These are phyloP conservation scores for Chaenocephalus aceratus DNA, from an alignment of 2,113 vertebrate genomes.

Conservation along the genomic window DNA sequence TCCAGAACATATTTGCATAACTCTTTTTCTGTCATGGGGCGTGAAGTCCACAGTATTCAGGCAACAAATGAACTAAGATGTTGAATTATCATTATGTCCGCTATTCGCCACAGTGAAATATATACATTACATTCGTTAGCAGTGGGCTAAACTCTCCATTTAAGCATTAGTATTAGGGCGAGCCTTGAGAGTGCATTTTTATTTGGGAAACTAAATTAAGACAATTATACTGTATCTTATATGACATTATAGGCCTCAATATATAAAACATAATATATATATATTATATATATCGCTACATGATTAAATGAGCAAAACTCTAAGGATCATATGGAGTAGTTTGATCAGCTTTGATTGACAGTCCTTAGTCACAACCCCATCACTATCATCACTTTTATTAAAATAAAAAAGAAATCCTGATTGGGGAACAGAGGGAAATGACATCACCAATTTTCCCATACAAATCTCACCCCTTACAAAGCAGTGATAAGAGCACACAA, in stretches of 20 bases:
- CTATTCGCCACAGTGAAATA: slow-evolving; percentile 15
- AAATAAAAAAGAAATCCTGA: not conserved
- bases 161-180: slow-evolving; percentile 15
- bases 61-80: slow-evolving; percentile 25
- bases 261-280: too few species aligned
- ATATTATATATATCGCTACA: not conserved
- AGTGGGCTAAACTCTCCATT: slow-evolving; percentile 28
- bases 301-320: not conserved
- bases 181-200: not conserved
- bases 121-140: slow-evolving; percentile 36
- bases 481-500: not conserved
- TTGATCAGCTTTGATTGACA: not conserved
- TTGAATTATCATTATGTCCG: slow-evolving; percentile 29
- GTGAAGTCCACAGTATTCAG: slow-evolving; percentile 8
- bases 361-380: not conserved
- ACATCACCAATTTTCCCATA: not conserved
- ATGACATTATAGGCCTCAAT: not conserved
- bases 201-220: not conserved
- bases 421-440: not conserved
- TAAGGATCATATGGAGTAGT: not conserved
- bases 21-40: slow-evolving; percentile 15
- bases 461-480: not conserved
- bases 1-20: slow-evolving; percentile 12
- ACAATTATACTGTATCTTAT: not conserved
- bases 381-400: too few species aligned